Conservation (phyloP, 2,113 vertebrate genomes). For the Amphiprion ocellaris region DNA sequence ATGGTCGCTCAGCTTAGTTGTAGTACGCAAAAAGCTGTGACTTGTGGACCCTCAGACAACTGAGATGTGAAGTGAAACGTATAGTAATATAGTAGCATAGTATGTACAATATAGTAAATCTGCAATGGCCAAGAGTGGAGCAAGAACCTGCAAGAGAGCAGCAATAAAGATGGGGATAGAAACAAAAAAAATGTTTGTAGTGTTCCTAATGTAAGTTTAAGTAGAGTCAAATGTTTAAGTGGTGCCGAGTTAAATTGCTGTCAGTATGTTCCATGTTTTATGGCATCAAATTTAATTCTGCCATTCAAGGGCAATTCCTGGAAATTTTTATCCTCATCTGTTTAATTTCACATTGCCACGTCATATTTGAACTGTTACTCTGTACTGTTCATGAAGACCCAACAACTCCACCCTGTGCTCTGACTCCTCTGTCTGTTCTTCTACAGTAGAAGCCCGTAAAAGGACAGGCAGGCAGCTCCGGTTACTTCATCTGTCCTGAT, state of each 20-base stretch:
- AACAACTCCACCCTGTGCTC: constrained; percentile 51
- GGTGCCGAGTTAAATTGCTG: constrained; percentile 27
- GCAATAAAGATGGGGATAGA: not conserved
- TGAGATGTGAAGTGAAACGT: not conserved
- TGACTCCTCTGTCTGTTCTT: constrained; percentile 44
- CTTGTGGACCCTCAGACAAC: constrained; percentile 3
- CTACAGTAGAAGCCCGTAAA: constrained; percentile 53
- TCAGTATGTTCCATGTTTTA: constrained; percentile 54
- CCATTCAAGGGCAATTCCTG: constrained; percentile 46
- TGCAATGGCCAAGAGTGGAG: not conserved
- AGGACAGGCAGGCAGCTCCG: constrained; percentile 57
- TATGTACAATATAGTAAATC: not conserved
- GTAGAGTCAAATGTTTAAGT: constrained; percentile 1
- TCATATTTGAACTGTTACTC: constrained; percentile 50
- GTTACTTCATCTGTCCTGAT: constrained; percentile 73
- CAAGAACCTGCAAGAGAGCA: constrained; percentile 16
- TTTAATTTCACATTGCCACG: constrained; percentile 51
- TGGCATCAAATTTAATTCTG: constrained; percentile 49
- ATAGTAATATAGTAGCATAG: not conserved
- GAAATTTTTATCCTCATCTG: constrained; percentile 60
- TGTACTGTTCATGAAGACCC: constrained; percentile 44
- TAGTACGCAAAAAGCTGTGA: not conserved
- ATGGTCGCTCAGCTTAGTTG: constrained; percentile 22
- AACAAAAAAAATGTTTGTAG: not conserved
- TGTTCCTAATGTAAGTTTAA: not conserved